Evolutionary conservation across 2,888 invertebrate genomes (phyloP), one percentile per base, ranked within the genome.

Genomic region (Caprella mutica): DNA sequence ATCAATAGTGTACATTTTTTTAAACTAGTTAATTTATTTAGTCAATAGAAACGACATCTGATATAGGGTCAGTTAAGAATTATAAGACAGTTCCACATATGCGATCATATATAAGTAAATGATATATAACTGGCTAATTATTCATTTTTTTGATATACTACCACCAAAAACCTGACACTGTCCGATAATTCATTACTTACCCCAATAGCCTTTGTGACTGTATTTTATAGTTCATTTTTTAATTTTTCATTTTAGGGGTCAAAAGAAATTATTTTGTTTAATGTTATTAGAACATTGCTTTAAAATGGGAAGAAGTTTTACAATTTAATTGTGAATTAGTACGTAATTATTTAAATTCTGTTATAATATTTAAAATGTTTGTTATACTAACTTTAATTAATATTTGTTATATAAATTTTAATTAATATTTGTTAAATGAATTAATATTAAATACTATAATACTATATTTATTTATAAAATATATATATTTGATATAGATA

Each of bases 401-500:
- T 17, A 17, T 38, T 17, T 38, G n/a, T 17, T 38, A 17, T 17
- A 17, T 38, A 38, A 17, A 38, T 38, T 38, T 17, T 38, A 17
- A 38, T 38, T 38, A 38, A 17, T 38, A 38, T 38, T 38, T 2
- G n/a, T 4, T 3, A 17, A 17, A 4, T 38, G n/a, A 17, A 42
- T 14, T 17, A 12, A 14, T 17, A 14, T 42, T 6, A n/a, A 42
- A 42, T 12, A 42, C 19, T 42, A n/a, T 42, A 42, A 42, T 42
- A 42, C 19, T 14, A 42, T 42, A 42, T 42, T 17, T 42, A 42
- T 12, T 14, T 42, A 42, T 42, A 14, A 12, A 17, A 42, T 42
- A 42, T 42, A 42, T 42, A 42, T 42, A 42, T 17, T 42, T 17
- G n/a, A 42, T 42, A 42, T 42, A 42, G n/a, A 42, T 42, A 42